Evolutionary conservation across 2,797 vertebrate species (phyloP), one percentile per base, ranked within the genome.

Genomic region (Falco novaeseelandiae): DNA sequence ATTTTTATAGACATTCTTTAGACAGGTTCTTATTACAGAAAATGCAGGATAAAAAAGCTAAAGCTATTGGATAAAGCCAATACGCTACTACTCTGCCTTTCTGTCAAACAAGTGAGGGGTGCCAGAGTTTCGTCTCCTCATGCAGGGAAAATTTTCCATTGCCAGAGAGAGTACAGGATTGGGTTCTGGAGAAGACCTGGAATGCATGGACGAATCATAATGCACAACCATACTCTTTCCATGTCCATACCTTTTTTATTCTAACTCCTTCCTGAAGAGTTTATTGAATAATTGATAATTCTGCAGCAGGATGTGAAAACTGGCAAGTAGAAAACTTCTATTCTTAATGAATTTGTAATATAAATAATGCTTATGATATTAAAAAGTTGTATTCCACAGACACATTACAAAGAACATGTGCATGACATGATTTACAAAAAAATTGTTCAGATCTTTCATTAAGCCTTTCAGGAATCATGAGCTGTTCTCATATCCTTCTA

Each of bases 271-370:
- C 94, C 82, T 93, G 97, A 91, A 95, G 63, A 92, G 29, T 97
- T 97, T 93, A 96, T 97, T 98, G 95, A 98, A 98, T 98, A 98
- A 98, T 97, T 67, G 67, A 91, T 90, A 84, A 77, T 79, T 94
- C 78, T 72, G 30, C 67, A 26, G 96, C 91, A 96, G 78, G 67
- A 67, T 96, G 96, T 97, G 87, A 97, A 97, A 98, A 98, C 96
- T 93, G 90, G 96, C 94, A 97, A 98, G 97, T 76, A 96, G 94
- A 97, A 98, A 94, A 97, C 92, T 97, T 97, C 92, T 94, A 95
- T 76, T 98, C 97, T 98, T 98, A 98, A 98, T 98, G 94, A 97
- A 96, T 98, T 97, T 98, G 96, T 98, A 97, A 97, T 98, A 98
- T 98, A 98, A 98, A 98, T 98, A 98, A 98, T 98, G 91, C 96